Percentiles rank a stretch among this genome's conserved stretches.
Conservation (phyloP, 1,140 invertebrate species). For the Drosophila mayri region DNA sequence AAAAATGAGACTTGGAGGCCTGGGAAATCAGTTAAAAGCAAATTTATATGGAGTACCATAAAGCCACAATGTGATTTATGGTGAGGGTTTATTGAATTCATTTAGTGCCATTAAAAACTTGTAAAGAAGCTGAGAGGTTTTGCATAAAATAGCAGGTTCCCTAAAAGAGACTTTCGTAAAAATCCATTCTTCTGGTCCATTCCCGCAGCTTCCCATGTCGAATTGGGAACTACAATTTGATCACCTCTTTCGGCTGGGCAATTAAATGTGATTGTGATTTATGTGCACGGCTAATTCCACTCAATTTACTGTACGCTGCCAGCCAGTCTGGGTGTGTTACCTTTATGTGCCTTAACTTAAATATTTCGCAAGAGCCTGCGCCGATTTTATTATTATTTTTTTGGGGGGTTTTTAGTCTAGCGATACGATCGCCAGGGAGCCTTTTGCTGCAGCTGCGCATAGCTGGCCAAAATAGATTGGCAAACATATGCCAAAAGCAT, state of each 20-base stretch:
- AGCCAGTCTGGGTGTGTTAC: conserved; percentile 57
- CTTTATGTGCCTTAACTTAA: conserved; percentile 37
- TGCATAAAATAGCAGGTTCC: conserved; percentile 3
- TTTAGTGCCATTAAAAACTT: background rate
- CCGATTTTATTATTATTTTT: conserved; percentile 28
- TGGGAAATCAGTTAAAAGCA: conserved; percentile 11
- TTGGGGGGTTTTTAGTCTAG: conserved; percentile 29
- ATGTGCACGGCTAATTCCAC: conserved; percentile 52
- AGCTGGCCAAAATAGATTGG: conserved; percentile 64
- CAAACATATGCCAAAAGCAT: conserved; percentile 65
- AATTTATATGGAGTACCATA: conserved; percentile 22
- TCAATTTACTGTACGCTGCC: conserved; percentile 39
- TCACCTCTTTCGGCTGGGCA: conserved; percentile 21
- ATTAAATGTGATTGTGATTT: conserved; percentile 51
- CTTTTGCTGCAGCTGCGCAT: conserved; percentile 70
- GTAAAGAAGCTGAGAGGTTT: background rate
- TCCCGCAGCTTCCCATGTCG: background rate
- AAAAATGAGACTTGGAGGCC: conserved; percentile 28
- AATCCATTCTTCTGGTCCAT: too few relatives aligned
- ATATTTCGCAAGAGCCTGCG: conserved; percentile 64
- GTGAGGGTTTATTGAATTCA: conserved; percentile 8
- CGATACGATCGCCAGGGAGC: conserved; percentile 66
- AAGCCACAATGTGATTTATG: conserved; percentile 9
- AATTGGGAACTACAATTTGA: conserved; percentile 9
- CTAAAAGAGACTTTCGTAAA: background rate